Conservation (phyloP, 2,888 invertebrate genomes). For the Chydorus sphaericus region DNA sequence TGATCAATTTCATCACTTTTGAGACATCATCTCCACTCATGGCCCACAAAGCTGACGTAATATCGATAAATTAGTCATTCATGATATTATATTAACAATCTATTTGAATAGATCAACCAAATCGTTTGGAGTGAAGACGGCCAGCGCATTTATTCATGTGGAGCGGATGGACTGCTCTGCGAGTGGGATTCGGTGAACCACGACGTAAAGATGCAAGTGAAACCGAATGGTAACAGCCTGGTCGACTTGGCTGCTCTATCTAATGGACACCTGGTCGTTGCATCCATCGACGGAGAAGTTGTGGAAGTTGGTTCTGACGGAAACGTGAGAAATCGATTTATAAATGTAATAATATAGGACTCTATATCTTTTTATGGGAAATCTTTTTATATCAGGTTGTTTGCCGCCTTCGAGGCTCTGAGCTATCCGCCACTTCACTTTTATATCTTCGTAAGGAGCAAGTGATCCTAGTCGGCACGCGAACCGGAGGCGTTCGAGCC, state of each 20-base stretch:
- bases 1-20: slow-evolving; percentile 10
- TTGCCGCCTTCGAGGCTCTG: neutral
- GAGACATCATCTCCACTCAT: slow-evolving; percentile 3
- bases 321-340: neutral
- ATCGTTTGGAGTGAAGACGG: slow-evolving; percentile 11
- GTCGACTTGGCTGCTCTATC: neutral
- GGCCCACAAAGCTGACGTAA: slow-evolving; percentile 9
- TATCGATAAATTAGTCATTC: neutral
- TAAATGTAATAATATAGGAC: neutral
- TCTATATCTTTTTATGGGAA: neutral
- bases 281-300: neutral
- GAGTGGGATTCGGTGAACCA: neutral
- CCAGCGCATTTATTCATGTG: slow-evolving; percentile 9
- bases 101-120: neutral
- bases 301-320: neutral
- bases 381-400: neutral
- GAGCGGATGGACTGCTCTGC: slow-evolving; percentile 5
- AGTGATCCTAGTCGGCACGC: slow-evolving; percentile 7
- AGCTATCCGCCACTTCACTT: slow-evolving; percentile 3
- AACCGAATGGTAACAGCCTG: neutral
- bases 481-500: slow-evolving; percentile 2
- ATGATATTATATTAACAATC: neutral
- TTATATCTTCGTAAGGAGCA: slow-evolving; percentile 1
- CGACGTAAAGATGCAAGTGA: neutral
- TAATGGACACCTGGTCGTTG: slow-evolving; percentile 2